phyloP scores from a whole-genome alignment of 2,797 vertebrate species.

The Brotula barbata region DNA sequence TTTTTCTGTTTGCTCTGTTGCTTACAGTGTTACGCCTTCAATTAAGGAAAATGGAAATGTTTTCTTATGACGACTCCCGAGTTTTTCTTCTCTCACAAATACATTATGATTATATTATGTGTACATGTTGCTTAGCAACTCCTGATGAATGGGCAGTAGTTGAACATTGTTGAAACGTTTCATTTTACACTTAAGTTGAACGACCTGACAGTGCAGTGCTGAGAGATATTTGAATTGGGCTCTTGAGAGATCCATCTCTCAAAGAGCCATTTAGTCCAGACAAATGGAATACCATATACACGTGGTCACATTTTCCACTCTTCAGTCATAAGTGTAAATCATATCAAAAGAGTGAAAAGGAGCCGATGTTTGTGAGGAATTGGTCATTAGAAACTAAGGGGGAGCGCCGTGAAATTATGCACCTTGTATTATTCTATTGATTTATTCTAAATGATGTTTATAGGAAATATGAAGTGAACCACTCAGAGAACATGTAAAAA shows the following conservation, averaged over 20 bases:
- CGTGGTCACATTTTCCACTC: conserved; percentile 66
- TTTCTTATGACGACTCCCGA: conserved; percentile 62
- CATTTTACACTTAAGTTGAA: conserved; percentile 58
- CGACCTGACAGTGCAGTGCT: conserved; percentile 50
- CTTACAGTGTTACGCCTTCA: conserved; percentile 49
- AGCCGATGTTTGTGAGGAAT: conserved; percentile 24
- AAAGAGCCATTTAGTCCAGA: conserved; percentile 54
- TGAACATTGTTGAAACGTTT: conserved; percentile 63
- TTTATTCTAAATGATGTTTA: background rate
- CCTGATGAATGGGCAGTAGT: conserved; percentile 54
- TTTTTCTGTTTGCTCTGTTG: conserved; percentile 49
- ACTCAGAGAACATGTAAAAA: too few species aligned
- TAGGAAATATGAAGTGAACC: too few species aligned
- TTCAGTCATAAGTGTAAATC: conserved; percentile 46
- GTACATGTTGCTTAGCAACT: conserved; percentile 67
- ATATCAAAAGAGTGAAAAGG: conserved; percentile 46
- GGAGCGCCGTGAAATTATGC: conserved; percentile 25
- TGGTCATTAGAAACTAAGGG: conserved; percentile 35
- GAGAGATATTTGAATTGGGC: conserved; percentile 70
- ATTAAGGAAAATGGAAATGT: conserved; percentile 66
- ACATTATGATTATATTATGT: conserved; percentile 64
- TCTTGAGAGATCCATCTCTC: conserved; percentile 68
- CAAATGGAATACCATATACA: conserved; percentile 57
- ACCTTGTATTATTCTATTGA: conserved; percentile 1
- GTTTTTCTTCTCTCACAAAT: conserved; percentile 51